A percentile compares a stretch with the other conserved stretches of the same genome.
Evolutionary conservation across 2,113 vertebrate species (phyloP).

Genomic region (Laterallus jamaicensis): DNA sequence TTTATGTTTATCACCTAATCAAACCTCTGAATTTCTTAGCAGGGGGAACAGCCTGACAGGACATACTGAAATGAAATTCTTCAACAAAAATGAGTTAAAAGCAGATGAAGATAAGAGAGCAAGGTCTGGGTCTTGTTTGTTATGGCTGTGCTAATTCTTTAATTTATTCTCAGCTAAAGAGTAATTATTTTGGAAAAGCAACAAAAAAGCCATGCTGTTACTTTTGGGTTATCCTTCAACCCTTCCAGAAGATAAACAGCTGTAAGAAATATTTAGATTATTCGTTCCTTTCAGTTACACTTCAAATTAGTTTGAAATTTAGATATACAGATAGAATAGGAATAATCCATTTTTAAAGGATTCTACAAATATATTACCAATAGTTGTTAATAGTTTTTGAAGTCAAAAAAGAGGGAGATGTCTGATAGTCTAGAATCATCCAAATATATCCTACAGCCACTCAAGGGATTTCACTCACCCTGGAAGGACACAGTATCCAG

Average conservation of each 20-base stretch:
- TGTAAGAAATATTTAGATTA: neutral
- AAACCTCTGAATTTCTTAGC: neutral
- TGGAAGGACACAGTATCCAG: neutral
- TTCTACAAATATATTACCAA: neutral
- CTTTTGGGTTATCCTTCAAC: neutral
- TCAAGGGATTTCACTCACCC: neutral
- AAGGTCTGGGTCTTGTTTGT: neutral
- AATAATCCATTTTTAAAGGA: neutral
- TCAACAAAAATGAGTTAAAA: neutral
- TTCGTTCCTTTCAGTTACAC: neutral
- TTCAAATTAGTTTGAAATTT: neutral
- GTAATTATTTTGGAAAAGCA: neutral
- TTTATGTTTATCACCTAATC: neutral
- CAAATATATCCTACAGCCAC: neutral
- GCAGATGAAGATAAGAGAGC: neutral
- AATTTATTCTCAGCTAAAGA: neutral
- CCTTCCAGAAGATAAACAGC: neutral
- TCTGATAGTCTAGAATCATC: neutral
- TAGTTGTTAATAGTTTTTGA: neutral
- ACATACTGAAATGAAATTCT: neutral
- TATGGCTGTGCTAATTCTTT: neutral
- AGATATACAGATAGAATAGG: neutral
- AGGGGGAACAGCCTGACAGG: neutral
- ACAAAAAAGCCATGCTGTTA: neutral
- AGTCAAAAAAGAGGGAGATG: neutral